A percentile compares a stretch with the other conserved stretches of the same genome.
These are phyloP conservation scores for Leptogaster cylindrica DNA, from an alignment of 2,888 invertebrate species.

Conservation along the genomic window DNA sequence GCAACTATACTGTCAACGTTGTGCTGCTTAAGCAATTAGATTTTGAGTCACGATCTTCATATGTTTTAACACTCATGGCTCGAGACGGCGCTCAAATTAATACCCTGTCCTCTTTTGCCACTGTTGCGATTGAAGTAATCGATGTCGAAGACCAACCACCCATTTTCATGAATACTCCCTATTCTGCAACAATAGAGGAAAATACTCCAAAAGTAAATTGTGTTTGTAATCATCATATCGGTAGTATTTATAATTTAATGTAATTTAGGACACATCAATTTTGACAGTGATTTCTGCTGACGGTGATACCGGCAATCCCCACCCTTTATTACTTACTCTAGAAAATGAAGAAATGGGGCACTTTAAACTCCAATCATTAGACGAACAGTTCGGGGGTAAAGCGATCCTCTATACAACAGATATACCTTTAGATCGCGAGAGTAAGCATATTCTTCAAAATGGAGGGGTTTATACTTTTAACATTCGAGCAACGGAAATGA, in stretches of 20 bases:
- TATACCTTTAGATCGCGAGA: conserved; percentile 75
- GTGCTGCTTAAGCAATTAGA: conserved; percentile 73
- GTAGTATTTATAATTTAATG: background rate
- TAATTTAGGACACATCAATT: conserved; percentile 68
- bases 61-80: conserved; percentile 72
- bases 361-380: conserved; percentile 67
- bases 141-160: conserved; percentile 87
- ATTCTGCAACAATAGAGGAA: conserved; percentile 77
- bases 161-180: conserved; percentile 79
- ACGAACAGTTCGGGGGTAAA: conserved; percentile 64
- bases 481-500: conserved; percentile 76
- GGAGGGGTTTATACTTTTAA: conserved; percentile 79
- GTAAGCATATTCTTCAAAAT: conserved; percentile 74
- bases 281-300: conserved; percentile 78
- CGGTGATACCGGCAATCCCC: conserved; percentile 78
- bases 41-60: conserved; percentile 78
- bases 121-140: conserved; percentile 74
- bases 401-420: conserved; percentile 70
- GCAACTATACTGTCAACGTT: conserved; percentile 74
- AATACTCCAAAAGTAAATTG: conserved; percentile 69
- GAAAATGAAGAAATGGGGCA: conserved; percentile 74
- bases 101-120: conserved; percentile 72
- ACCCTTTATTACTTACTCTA: conserved; percentile 70
- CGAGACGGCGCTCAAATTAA: conserved; percentile 69
- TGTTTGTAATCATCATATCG: no score